These are phyloP conservation scores for Tupaia chinensis DNA, from an alignment of 2,113 vertebrate genomes.

Conservation along the genomic window DNA sequence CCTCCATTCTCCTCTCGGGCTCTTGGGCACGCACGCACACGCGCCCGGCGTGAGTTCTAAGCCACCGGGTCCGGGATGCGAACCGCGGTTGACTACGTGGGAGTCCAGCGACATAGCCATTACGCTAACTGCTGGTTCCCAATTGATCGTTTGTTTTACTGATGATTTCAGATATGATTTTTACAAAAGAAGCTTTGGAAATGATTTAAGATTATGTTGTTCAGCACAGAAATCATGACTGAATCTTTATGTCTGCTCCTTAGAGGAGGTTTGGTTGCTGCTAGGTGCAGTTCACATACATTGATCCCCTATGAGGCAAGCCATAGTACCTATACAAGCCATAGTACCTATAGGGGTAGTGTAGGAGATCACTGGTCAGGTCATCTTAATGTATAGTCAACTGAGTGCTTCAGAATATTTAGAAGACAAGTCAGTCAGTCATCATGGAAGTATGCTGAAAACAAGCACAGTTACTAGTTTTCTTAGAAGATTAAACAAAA, in stretches of 20 bases:
- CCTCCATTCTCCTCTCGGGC: too few species aligned
- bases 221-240: background rate
- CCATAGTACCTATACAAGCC: too few species aligned
- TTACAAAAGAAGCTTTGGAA: background rate
- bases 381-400: background rate
- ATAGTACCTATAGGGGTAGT: background rate
- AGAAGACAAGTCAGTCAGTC: background rate
- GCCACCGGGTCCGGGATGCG: too few species aligned
- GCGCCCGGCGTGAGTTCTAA: too few species aligned
- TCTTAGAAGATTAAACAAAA: conserved; percentile 33
- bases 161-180: conserved; percentile 2
- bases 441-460: background rate
- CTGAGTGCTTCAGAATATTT: conserved; percentile 9
- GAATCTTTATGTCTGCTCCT: background rate
- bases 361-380: background rate
- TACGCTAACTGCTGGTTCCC: too few species aligned
- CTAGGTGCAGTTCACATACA: background rate
- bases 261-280: background rate
- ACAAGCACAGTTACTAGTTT: background rate
- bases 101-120: too few species aligned
- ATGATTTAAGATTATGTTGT: background rate
- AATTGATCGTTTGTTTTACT: background rate
- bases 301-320: background rate
- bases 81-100: too few species aligned
- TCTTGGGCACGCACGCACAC: too few species aligned